These are phyloP conservation scores for Pygocentrus nattereri DNA, from an alignment of 2,797 vertebrate species.

Conservation along the genomic window DNA sequence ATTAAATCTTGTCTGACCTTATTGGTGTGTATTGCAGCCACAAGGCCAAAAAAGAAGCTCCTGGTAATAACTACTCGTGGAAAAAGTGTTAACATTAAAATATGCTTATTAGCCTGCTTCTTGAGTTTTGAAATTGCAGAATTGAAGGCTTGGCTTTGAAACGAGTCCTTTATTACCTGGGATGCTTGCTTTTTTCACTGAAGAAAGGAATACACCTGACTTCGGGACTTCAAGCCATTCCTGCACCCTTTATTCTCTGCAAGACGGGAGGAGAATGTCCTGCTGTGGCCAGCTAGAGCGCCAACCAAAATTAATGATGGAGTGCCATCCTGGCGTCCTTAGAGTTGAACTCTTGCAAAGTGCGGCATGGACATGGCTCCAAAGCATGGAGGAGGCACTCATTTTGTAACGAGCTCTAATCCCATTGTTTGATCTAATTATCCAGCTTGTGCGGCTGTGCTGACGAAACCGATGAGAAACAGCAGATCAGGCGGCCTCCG, in stretches of 20 bases:
- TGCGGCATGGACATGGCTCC: conserved; percentile 6
- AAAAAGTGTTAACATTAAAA: conserved; percentile 40
- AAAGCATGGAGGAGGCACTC: conserved; percentile 45
- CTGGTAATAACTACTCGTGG: conserved; percentile 1
- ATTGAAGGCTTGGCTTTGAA: background rate
- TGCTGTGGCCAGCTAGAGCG: conserved; percentile 23
- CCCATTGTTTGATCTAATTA: conserved; percentile 67
- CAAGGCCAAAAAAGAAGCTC: conserved; percentile 28
- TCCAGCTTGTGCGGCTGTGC: conserved; percentile 56
- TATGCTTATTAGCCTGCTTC: conserved; percentile 29
- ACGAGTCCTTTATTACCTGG: conserved; percentile 18
- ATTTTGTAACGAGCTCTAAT: conserved; percentile 58
- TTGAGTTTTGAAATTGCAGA: conserved; percentile 8
- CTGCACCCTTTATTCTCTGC: conserved; percentile 14
- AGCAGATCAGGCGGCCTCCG: conserved; percentile 42
- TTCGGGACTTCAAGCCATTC: background rate
- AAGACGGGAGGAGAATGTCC: conserved; percentile 6
- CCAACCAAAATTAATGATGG: conserved; percentile 41
- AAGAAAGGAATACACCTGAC: background rate
- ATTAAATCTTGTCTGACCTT: conserved; percentile 62
- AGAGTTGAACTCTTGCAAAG: conserved; percentile 19
- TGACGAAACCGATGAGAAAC: conserved; percentile 61
- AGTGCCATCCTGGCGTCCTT: conserved; percentile 17
- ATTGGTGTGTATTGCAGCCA: conserved; percentile 45
- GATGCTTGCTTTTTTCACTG: background rate